phyloP scores from a whole-genome alignment of 2,113 vertebrate genomes.

The Bubo scandiacus region DNA sequence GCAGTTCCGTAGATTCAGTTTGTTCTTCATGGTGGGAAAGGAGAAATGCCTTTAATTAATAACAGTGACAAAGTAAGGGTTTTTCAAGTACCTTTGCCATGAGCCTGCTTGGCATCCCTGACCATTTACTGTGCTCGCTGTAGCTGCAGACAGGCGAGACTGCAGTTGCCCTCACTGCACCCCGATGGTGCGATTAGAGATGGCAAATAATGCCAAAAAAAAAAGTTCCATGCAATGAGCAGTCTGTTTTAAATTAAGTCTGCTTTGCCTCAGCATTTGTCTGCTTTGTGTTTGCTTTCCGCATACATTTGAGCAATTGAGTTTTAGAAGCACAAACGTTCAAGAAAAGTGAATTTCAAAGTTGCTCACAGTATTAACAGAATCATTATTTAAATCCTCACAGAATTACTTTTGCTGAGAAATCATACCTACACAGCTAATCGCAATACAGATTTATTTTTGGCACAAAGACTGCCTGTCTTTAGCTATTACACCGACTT shows the following conservation, averaged over 20 bases:
- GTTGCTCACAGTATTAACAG: neutral
- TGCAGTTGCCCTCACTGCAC: neutral
- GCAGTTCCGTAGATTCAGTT: neutral
- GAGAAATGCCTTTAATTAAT: neutral
- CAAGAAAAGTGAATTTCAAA: neutral
- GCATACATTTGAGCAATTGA: neutral
- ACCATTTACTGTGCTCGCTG: rapidly evolving
- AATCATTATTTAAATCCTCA: slow-evolving; percentile 8
- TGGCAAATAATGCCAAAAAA: neutral
- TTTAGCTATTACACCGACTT: neutral
- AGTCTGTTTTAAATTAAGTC: neutral
- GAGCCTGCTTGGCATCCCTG: neutral
- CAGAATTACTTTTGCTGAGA: slow-evolving; percentile 14
- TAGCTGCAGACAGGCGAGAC: neutral
- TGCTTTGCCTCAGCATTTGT: neutral
- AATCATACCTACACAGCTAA: neutral
- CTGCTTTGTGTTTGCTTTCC: neutral
- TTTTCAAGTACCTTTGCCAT: neutral
- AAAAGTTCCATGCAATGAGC: neutral
- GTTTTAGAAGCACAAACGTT: neutral
- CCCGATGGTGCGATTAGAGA: neutral
- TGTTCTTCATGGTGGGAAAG: neutral
- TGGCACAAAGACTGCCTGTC: neutral
- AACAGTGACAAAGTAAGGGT: neutral
- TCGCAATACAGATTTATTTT: neutral